phyloP scores from a whole-genome alignment of 2,797 vertebrate species.

The Liasis olivaceus region DNA sequence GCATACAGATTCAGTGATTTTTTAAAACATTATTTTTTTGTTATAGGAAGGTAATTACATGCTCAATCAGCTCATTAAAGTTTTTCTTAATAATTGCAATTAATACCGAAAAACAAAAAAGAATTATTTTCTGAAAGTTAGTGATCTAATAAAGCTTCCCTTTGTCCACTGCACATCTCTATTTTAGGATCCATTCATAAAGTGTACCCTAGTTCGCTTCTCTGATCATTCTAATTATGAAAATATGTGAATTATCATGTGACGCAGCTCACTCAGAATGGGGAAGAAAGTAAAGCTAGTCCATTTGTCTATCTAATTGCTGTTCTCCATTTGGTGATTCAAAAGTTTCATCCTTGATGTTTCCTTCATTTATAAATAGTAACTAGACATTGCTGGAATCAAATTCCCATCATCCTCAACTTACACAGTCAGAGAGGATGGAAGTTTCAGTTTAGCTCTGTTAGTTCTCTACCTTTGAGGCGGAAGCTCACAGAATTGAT shows the following conservation, averaged over 20 bases:
- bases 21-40: too few species aligned
- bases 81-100: neutral
- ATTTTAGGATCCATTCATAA: constrained; percentile 19
- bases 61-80: too few species aligned
- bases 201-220: constrained; percentile 23
- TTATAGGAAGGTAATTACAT: too few species aligned
- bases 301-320: neutral
- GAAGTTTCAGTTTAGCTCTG: too few species aligned
- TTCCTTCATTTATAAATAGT: too few species aligned
- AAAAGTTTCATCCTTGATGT: neutral
- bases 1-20: too few species aligned
- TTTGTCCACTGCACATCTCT: neutral
- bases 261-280: constrained; percentile 12
- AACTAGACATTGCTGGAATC: too few species aligned
- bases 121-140: neutral
- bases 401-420: too few species aligned
- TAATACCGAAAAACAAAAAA: neutral
- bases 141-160: too few species aligned
- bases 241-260: constrained; percentile 16
- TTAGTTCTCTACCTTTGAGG: too few species aligned
- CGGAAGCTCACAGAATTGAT: too few species aligned
- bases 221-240: constrained; percentile 29
- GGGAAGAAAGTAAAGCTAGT: neutral
- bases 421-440: too few species aligned
- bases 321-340: accelerated